phyloP scores from a whole-genome alignment of 2,888 invertebrate genomes.

The Buathra laborator region DNA sequence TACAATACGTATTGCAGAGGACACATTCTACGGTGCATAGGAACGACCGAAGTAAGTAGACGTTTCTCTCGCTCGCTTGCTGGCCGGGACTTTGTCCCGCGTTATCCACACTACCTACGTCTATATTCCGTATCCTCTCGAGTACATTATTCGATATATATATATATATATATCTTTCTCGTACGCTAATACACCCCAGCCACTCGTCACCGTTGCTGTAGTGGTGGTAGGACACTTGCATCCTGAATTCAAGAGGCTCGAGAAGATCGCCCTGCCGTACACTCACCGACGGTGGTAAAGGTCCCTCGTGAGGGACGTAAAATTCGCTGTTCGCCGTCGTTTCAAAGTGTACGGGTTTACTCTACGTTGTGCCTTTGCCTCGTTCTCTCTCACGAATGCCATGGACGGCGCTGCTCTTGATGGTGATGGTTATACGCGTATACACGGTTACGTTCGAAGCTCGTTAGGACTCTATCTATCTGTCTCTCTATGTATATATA shows the following conservation, averaged over 20 bases:
- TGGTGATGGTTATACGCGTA: slow-evolving; percentile 43
- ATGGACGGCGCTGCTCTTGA: slow-evolving; percentile 24
- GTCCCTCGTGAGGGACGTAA: slow-evolving; percentile 48
- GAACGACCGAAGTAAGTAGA: slow-evolving; percentile 12
- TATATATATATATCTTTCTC: not conserved
- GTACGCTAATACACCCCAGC: slow-evolving; percentile 32
- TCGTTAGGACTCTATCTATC: slow-evolving; percentile 47
- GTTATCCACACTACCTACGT: slow-evolving; percentile 12
- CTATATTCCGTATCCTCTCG: slow-evolving; percentile 1
- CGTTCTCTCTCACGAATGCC: not conserved
- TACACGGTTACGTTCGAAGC: slow-evolving; percentile 47
- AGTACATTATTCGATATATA: not conserved
- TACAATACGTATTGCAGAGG: slow-evolving; percentile 14
- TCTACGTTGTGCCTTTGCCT: not conserved
- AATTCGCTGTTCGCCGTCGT: slow-evolving; percentile 39
- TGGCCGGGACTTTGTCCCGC: slow-evolving; percentile 10
- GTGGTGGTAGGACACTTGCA: slow-evolving; percentile 36
- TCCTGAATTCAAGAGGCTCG: slow-evolving; percentile 54
- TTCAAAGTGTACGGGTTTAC: slow-evolving; percentile 27
- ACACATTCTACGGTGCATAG: slow-evolving; percentile 2
- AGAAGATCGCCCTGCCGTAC: slow-evolving; percentile 34
- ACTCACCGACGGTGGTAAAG: not conserved
- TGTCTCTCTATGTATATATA: slow-evolving; percentile 14
- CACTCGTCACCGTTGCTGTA: slow-evolving; percentile 11
- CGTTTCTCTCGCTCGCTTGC: not conserved